A percentile compares a stretch with the other conserved stretches of the same genome.
Conservation (phyloP, 2,888 invertebrate genomes). For the Leptinotarsa peninsularis region DNA sequence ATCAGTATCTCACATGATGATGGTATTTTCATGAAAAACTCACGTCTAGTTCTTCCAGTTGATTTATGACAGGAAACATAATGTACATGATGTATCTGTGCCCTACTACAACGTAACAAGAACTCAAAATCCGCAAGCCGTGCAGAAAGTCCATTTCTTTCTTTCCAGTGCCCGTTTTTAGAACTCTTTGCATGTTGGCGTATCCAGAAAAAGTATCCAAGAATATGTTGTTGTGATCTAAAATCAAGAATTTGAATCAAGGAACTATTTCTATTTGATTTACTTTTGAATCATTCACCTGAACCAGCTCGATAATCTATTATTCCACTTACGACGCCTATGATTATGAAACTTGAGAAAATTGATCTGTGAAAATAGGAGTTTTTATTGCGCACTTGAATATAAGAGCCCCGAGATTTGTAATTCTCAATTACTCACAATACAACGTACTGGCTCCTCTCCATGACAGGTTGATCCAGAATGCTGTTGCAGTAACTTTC, state of each 20-base stretch:
- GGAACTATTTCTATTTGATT: neutral
- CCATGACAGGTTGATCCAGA: slow-evolving; percentile 49
- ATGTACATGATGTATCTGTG: slow-evolving; percentile 61
- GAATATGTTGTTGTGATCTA: slow-evolving; percentile 23
- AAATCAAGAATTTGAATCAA: slow-evolving; percentile 3
- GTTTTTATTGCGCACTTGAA: neutral
- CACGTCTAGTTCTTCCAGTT: slow-evolving; percentile 49
- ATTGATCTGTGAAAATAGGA: slow-evolving; percentile 33
- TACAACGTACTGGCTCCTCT: slow-evolving; percentile 33
- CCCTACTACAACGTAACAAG: slow-evolving; percentile 67
- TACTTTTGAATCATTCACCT: slow-evolving; percentile 11
- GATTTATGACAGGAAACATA: slow-evolving; percentile 49
- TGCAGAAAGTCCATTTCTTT: slow-evolving; percentile 64
- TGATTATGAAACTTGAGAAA: slow-evolving; percentile 38
- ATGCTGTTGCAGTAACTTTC: slow-evolving; percentile 55
- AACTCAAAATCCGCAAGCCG: slow-evolving; percentile 66
- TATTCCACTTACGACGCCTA: slow-evolving; percentile 31
- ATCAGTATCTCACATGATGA: neutral
- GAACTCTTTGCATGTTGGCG: slow-evolving; percentile 49
- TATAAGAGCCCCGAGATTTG: too few relatives aligned
- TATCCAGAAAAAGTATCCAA: slow-evolving; percentile 51
- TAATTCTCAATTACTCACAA: slow-evolving; percentile 33
- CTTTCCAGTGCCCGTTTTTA: slow-evolving; percentile 39
- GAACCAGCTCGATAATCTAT: slow-evolving; percentile 26
- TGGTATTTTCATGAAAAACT: slow-evolving; percentile 16